phyloP scores from a whole-genome alignment of 2,113 vertebrate genomes.

The Paraplagusia blochii region DNA sequence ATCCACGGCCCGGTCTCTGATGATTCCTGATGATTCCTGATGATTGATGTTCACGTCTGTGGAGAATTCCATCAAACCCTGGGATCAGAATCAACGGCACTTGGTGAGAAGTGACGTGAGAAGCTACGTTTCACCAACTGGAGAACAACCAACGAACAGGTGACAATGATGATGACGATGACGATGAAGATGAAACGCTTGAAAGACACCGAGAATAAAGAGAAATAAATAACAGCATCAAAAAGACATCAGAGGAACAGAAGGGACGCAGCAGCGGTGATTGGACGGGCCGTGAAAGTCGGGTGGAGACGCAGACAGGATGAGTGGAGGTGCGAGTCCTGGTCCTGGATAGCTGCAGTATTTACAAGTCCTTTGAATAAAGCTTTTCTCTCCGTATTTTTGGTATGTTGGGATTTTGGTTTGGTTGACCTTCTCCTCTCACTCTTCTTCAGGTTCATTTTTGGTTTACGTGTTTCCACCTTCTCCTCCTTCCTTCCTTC shows the following conservation, averaged over 20 bases:
- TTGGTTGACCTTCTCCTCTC: constrained; percentile 71
- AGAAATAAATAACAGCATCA: constrained; percentile 68
- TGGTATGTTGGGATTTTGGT: constrained; percentile 82
- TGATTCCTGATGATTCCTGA: constrained; percentile 27
- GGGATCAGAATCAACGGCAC: constrained; percentile 47
- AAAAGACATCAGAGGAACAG: constrained; percentile 24
- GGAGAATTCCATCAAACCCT: constrained; percentile 36
- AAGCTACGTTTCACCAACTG: constrained; percentile 16
- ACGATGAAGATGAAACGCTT: constrained; percentile 10
- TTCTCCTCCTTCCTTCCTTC: too few species aligned
- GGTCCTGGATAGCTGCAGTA: constrained; percentile 79
- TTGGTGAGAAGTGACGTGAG: constrained; percentile 43
- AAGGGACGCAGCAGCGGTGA: constrained; percentile 16
- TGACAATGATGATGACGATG: too few species aligned
- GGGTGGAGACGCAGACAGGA: constrained; percentile 43
- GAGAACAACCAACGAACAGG: constrained; percentile 1
- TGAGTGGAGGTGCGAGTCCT: constrained; percentile 62
- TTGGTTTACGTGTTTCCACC: constrained; percentile 76
- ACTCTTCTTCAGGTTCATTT: constrained; percentile 70
- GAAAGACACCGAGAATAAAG: too few species aligned
- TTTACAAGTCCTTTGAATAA: constrained; percentile 83
- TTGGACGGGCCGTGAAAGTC: constrained; percentile 12
- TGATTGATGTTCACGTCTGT: constrained; percentile 20
- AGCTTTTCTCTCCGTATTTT: constrained; percentile 85
- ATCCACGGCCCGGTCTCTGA: too few species aligned